These are phyloP conservation scores for Istiophorus platypterus DNA, from an alignment of 2,113 vertebrate species.

Conservation along the genomic window DNA sequence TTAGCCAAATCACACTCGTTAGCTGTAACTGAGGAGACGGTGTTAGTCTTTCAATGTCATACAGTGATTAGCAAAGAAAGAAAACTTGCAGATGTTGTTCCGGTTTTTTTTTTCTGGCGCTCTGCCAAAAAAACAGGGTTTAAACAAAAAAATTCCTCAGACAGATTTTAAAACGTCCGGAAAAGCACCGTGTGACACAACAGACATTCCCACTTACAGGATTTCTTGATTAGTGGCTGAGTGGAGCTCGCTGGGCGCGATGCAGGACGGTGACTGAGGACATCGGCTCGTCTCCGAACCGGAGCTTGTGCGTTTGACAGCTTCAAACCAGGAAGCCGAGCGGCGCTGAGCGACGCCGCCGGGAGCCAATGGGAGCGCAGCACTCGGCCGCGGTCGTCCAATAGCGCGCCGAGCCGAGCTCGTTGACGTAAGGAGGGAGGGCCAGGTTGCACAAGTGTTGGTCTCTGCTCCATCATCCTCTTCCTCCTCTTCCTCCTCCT, in stretches of 20 bases:
- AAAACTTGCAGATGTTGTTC: constrained; percentile 16
- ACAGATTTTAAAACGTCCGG: not conserved
- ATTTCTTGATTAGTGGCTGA: constrained; percentile 29
- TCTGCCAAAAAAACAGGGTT: not conserved
- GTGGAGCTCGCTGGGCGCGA: constrained; percentile 31
- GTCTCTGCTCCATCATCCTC: not conserved
- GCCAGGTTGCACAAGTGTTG: constrained; percentile 33
- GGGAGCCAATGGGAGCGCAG: constrained; percentile 57
- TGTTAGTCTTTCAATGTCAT: not conserved
- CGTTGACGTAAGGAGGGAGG: constrained; percentile 35
- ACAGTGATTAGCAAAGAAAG: not conserved
- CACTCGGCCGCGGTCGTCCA: not conserved
- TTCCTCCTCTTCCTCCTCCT: not conserved
- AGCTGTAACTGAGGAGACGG: not conserved
- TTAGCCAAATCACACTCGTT: not conserved
- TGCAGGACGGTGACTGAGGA: constrained; percentile 24
- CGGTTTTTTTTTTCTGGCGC: not conserved
- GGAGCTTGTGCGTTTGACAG: constrained; percentile 48
- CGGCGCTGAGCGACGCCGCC: constrained; percentile 28
- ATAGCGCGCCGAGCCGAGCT: constrained; percentile 38
- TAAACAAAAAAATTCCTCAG: not conserved
- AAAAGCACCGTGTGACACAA: not conserved
- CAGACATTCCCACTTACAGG: constrained; percentile 67
- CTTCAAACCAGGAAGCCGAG: constrained; percentile 67
- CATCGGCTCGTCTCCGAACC: constrained; percentile 35